Evolutionary conservation across 2,797 vertebrate species (phyloP).

Genomic region (Pseudochromis fuscus): DNA sequence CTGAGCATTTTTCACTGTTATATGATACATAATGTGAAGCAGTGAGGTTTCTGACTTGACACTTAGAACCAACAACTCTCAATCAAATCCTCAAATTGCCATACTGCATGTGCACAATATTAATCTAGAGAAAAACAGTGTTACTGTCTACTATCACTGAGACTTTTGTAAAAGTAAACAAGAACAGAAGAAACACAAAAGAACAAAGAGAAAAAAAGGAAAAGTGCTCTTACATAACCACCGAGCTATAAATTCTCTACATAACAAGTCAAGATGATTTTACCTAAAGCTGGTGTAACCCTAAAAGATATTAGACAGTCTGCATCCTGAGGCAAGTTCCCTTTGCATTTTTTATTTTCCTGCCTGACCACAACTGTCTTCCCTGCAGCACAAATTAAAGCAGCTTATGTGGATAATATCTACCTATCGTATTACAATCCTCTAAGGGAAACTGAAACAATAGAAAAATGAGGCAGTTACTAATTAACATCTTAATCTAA

Average conservation of each 20-base stretch:
- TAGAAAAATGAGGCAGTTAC: neutral
- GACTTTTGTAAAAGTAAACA: neutral
- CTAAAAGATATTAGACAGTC: constrained; percentile 26
- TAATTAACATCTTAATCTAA: neutral
- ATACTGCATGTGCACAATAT: neutral
- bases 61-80: too few species aligned
- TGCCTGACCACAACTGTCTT: constrained; percentile 21
- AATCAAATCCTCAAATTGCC: neutral
- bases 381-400: constrained; percentile 20
- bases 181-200: constrained; percentile 22
- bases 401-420: neutral
- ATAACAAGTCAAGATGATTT: constrained; percentile 48
- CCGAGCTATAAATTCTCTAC: constrained; percentile 21
- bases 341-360: constrained; percentile 31
- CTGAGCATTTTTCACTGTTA: neutral
- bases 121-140: constrained; percentile 1
- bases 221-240: constrained; percentile 1
- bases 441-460: neutral
- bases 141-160: neutral
- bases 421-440: neutral
- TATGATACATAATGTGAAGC: neutral
- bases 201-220: constrained; percentile 6
- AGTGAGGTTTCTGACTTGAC: neutral
- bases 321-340: constrained; percentile 31
- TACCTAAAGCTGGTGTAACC: constrained; percentile 3